Percentiles rank a stretch among this genome's conserved stretches.
These are phyloP conservation scores for Stegophylla sp. DNA, from an alignment of 2,888 invertebrate genomes.

Conservation along the genomic window DNA sequence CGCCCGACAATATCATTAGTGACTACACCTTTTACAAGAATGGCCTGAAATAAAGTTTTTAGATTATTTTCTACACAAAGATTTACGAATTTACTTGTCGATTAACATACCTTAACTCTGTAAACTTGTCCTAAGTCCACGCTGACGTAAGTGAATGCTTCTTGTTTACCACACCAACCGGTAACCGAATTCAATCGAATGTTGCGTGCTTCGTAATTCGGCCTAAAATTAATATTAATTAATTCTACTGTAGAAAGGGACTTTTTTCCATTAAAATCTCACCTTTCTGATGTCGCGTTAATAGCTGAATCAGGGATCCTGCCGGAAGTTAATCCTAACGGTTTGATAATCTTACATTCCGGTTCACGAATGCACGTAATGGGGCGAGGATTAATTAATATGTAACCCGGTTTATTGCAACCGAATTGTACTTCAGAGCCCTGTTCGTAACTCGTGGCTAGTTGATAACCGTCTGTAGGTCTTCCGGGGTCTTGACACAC, in stretches of 20 bases:
- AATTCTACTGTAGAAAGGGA: not conserved
- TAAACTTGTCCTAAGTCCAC: slow-evolving; percentile 93
- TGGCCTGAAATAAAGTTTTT: slow-evolving; percentile 68
- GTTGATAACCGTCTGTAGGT: slow-evolving; percentile 88
- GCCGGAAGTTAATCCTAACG: slow-evolving; percentile 89
- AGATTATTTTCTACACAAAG: not conserved
- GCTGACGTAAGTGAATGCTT: slow-evolving; percentile 93
- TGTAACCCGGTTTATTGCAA: slow-evolving; percentile 90
- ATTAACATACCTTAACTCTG: slow-evolving; percentile 73
- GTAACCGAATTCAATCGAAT: slow-evolving; percentile 90
- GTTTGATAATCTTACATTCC: slow-evolving; percentile 90
- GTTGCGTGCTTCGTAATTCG: slow-evolving; percentile 89
- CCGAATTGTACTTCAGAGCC: slow-evolving; percentile 90
- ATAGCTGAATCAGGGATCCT: slow-evolving; percentile 93
- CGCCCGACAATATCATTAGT: slow-evolving; percentile 94
- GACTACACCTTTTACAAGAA: slow-evolving; percentile 91
- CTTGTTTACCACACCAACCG: slow-evolving; percentile 96
- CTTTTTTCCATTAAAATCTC: slow-evolving; percentile 10
- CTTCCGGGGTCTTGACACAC: slow-evolving; percentile 95
- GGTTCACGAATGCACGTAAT: slow-evolving; percentile 90
- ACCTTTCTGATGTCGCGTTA: slow-evolving; percentile 89
- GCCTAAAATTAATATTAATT: slow-evolving; percentile 64
- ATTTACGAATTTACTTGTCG: not conserved
- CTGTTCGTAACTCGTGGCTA: slow-evolving; percentile 70
- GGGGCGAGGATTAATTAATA: slow-evolving; percentile 87